Evolutionary conservation across 2,113 vertebrate genomes (phyloP).

Genomic region (Lipophrys pholis): DNA sequence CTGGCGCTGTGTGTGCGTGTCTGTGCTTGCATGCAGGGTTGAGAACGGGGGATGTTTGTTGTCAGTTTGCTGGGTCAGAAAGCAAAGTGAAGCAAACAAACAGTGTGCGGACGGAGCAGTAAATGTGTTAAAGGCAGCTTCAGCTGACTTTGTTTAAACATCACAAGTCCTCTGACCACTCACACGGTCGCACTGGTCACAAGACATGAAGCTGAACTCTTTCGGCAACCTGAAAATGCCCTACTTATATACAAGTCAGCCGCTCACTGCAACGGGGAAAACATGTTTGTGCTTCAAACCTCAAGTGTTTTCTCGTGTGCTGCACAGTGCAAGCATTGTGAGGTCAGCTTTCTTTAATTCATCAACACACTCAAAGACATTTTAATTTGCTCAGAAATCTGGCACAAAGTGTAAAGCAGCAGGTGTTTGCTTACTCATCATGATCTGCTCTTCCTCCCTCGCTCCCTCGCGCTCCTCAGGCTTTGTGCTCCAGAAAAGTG

Average conservation of each 20-base stretch:
- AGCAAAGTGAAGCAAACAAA: background rate
- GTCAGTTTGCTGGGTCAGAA: too few species aligned
- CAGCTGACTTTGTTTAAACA: slow-evolving; percentile 57
- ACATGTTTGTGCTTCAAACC: slow-evolving; percentile 5
- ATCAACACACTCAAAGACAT: background rate
- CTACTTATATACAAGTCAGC: slow-evolving; percentile 3
- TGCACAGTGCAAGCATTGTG: background rate
- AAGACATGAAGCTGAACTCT: slow-evolving; percentile 33
- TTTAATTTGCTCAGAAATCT: slow-evolving; percentile 16
- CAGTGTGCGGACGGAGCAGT: background rate
- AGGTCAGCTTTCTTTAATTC: slow-evolving; percentile 11
- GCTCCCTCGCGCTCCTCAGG: slow-evolving; percentile 53
- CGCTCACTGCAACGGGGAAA: slow-evolving; percentile 5
- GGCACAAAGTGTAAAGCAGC: slow-evolving; percentile 19
- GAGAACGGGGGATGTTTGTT: slow-evolving; percentile 27
- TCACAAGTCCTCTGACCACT: slow-evolving; percentile 22
- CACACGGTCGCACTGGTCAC: slow-evolving; percentile 40
- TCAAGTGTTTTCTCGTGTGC: background rate
- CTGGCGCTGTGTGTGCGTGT: too few species aligned
- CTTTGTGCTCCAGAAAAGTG: slow-evolving; percentile 78
- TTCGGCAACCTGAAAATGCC: slow-evolving; percentile 36
- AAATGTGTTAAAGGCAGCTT: slow-evolving; percentile 38
- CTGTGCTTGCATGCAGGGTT: too few species aligned
- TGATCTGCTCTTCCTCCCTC: slow-evolving; percentile 23
- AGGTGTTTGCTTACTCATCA: slow-evolving; percentile 58